These are phyloP conservation scores for Acanthosepion pharaonis DNA, from an alignment of 2,888 invertebrate species.

Conservation along the genomic window DNA sequence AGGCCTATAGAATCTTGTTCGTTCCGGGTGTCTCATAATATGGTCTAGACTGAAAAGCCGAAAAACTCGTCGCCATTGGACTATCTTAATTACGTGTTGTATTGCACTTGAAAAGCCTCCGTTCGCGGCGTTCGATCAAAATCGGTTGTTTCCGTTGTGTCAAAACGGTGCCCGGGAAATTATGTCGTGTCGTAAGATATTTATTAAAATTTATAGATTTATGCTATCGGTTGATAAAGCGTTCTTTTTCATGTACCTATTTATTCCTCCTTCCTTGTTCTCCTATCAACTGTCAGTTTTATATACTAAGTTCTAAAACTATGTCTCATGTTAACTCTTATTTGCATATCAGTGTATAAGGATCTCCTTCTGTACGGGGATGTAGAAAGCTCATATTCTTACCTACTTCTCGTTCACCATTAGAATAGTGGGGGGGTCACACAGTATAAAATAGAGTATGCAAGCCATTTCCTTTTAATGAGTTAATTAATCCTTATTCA, in stretches of 20 bases:
- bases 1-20: background rate
- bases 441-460: too few relatives aligned
- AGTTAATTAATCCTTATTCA: too few relatives aligned
- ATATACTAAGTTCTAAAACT: background rate
- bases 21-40: background rate
- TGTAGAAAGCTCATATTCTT: too few relatives aligned
- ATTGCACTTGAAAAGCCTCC: background rate
- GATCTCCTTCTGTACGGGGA: too few relatives aligned
- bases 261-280: background rate
- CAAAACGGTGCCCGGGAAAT: background rate
- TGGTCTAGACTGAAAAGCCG: background rate
- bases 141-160: background rate
- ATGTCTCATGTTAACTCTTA: background rate
- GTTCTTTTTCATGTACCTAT: background rate
- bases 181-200: background rate
- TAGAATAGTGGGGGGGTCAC: too few relatives aligned
- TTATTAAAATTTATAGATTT: background rate
- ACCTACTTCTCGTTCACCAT: too few relatives aligned
- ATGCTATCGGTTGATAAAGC: background rate
- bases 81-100: background rate
- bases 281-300: background rate
- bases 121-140: background rate
- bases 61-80: background rate
- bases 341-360: background rate
- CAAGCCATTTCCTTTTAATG: too few relatives aligned